Conservation (phyloP, 2,888 invertebrate genomes). For the Prosopocoilus inquinatus region DNA sequence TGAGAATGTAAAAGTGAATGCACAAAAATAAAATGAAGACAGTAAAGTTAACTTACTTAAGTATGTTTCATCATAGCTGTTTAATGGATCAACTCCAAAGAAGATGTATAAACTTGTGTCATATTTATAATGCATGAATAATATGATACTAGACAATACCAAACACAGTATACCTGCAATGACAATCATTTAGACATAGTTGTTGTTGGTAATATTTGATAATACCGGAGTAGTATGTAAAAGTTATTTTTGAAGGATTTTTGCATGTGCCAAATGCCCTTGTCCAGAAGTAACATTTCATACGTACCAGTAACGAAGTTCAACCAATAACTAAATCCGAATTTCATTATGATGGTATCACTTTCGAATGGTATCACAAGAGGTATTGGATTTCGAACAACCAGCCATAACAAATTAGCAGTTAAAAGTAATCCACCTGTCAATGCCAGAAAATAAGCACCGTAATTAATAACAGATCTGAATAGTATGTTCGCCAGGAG, state of each 20-base stretch:
- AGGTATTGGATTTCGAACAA: slow-evolving; percentile 53
- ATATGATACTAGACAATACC: slow-evolving; percentile 47
- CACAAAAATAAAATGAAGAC: no score
- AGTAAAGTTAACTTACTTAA: slow-evolving; percentile 48
- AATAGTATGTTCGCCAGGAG: slow-evolving; percentile 56
- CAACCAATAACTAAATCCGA: slow-evolving; percentile 56
- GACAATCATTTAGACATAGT: slow-evolving; percentile 5
- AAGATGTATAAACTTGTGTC: slow-evolving; percentile 51
- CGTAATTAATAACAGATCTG: slow-evolving; percentile 54
- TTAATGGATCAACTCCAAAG: slow-evolving; percentile 55
- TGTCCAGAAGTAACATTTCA: no score
- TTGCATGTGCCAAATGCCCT: neutral
- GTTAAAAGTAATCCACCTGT: slow-evolving; percentile 54
- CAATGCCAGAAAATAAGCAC: slow-evolving; percentile 52
- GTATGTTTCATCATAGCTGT: slow-evolving; percentile 53
- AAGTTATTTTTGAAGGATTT: neutral
- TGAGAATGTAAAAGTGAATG: neutral
- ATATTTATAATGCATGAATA: slow-evolving; percentile 50
- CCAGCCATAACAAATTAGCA: slow-evolving; percentile 55
- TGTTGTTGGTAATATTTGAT: neutral
- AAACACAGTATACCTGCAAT: slow-evolving; percentile 52
- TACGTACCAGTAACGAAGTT: slow-evolving; percentile 52
- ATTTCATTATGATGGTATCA: slow-evolving; percentile 47
- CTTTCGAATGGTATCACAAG: slow-evolving; percentile 56
- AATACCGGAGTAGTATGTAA: no score